Percentiles rank a stretch among this genome's conserved stretches.
Evolutionary conservation across 2,888 invertebrate species (phyloP).

Genomic region (Diogma glabrata): DNA sequence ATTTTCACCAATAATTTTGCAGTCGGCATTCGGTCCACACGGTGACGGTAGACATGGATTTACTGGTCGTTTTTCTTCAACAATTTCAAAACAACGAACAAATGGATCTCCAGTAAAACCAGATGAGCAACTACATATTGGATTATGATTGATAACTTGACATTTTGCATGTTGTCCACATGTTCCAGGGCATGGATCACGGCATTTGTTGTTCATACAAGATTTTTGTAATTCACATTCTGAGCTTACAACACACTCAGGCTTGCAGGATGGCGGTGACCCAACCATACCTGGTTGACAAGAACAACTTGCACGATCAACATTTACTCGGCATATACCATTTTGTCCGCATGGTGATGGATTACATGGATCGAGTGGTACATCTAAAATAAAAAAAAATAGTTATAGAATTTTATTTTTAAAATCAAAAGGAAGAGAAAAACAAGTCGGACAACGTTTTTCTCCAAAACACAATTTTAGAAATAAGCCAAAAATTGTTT

Average conservation of each 20-base stretch:
- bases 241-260: constrained; percentile 67
- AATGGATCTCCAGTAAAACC: constrained; percentile 65
- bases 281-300: constrained; percentile 61
- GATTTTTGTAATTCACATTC: constrained; percentile 63
- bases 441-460: too few species aligned
- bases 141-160: constrained; percentile 70
- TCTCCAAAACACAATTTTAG: too few species aligned
- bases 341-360: constrained; percentile 70
- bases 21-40: constrained; percentile 51
- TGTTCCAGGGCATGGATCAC: constrained; percentile 63
- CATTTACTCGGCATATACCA: constrained; percentile 52
- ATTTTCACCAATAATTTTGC: constrained; percentile 41
- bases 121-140: constrained; percentile 61
- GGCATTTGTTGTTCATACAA: constrained; percentile 61
- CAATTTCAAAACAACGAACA: constrained; percentile 46
- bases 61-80: constrained; percentile 28
- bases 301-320: constrained; percentile 55
- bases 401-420: neutral
- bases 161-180: constrained; percentile 69
- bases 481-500: too few species aligned
- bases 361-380: constrained; percentile 42
- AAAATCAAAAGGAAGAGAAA: too few species aligned
- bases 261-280: constrained; percentile 60
- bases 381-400: neutral
- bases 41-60: constrained; percentile 54